Percentiles rank a stretch among this genome's conserved stretches.
Evolutionary conservation across 2,888 invertebrate species (phyloP).

Genomic region (Tachina grossa): DNA sequence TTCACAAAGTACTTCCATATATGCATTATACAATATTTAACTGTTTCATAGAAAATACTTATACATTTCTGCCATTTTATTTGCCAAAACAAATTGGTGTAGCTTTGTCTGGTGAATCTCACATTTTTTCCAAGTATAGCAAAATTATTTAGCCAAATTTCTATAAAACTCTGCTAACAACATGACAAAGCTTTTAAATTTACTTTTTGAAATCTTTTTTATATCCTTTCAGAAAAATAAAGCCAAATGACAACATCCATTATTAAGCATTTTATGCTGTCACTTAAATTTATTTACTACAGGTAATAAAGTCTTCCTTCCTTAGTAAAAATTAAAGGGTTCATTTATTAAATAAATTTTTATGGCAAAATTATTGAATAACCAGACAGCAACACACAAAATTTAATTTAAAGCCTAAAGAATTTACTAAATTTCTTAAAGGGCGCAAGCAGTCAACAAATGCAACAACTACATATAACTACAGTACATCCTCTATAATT

Average conservation of each 20-base stretch:
- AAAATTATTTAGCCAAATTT: not conserved
- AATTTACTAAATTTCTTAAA: not conserved
- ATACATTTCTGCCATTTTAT: too few relatives aligned
- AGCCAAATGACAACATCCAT: not conserved
- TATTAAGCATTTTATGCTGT: not conserved
- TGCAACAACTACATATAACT: not conserved
- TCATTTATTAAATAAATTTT: not conserved
- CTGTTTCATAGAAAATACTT: too few relatives aligned
- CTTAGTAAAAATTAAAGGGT: not conserved
- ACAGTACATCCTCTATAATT: too few relatives aligned
- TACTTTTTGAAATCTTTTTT: not conserved
- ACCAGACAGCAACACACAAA: not conserved
- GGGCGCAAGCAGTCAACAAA: slow-evolving; percentile 7
- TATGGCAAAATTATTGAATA: not conserved
- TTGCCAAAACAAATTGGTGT: too few relatives aligned
- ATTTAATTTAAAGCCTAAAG: too few relatives aligned
- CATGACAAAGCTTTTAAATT: not conserved
- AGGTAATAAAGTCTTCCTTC: not conserved
- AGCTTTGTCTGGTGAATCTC: too few relatives aligned
- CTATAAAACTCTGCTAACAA: not conserved
- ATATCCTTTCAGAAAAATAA: not conserved
- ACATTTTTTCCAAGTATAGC: not conserved
- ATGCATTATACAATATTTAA: too few relatives aligned
- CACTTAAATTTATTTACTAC: not conserved
- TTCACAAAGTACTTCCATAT: too few relatives aligned